Evolutionary conservation across 1,140 invertebrate species (phyloP), one percentile per base, ranked within the genome.

Genomic region (Oncopodura yosiiana): DNA sequence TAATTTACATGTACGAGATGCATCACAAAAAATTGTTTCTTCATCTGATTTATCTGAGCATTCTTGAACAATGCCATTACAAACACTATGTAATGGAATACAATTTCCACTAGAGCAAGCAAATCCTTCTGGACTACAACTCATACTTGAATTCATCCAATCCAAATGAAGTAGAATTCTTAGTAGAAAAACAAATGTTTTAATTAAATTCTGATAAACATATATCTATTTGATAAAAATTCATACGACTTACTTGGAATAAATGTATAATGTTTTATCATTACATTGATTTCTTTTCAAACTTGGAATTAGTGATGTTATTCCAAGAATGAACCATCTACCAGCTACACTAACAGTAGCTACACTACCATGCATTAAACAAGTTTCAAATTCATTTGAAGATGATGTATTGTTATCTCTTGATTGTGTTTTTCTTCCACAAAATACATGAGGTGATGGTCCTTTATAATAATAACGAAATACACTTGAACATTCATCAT

Each of bases 361-460:
- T 14, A 32, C n/a, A 36, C 46, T 49, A n/a, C 46, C 46, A 49
- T 49, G 46, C 26, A 36, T 24, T n/a, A 49, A 38, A 26, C 46
- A 49, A 2, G 2, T 26, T 1, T 38, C 46, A 14, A 34, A 9
- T 8, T 34, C 30, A 8, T 8, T 34, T n/a, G n/a, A n/a, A n/a
- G n/a, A n/a, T n/a, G n/a, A n/a, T n/a, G n/a, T n/a, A n/a, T n/a
- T n/a, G n/a, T n/a, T n/a, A n/a, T n/a, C n/a, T n/a, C n/a, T n/a
- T n/a, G n/a, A n/a, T n/a, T n/a, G n/a, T n/a, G n/a, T n/a, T 34
- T 34, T 8, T 18, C 16, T 37, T 1, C 32, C 46, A 27, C 46
- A 49, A 6, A 49, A 49, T 16, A 49, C 9, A 27, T 49, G 46
- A 2, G 26, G 16, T 38, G 46, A 4, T 1, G n/a, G 16, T 14